Evolutionary conservation across 2,888 invertebrate species (phyloP), one percentile per base, ranked within the genome.

Genomic region (Meandrusa payeni): DNA sequence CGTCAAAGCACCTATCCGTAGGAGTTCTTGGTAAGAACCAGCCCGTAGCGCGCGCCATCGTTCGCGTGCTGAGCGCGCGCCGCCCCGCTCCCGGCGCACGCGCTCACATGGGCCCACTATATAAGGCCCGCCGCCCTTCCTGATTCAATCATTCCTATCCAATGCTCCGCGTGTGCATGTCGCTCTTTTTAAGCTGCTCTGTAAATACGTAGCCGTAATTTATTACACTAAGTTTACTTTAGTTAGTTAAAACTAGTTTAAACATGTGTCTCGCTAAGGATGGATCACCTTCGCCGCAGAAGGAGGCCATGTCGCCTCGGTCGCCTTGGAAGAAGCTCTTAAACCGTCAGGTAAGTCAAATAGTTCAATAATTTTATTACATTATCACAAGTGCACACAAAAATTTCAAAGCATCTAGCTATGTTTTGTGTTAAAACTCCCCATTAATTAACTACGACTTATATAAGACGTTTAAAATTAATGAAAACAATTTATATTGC

Each of bases 311-410:
- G 50, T 74, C 86, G 46, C 88, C 89, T 51, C 86, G 85, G 48
- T 89, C 90, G 44, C 90, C 90, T 42, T 90, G 89, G 88, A 82
- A 89, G 54, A 88, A 90, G 77, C 81, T 88, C 69, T 65, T 89
- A 49, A 86, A 76, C 55, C 80, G 83, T 70, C 90, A 89, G 89
- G 90, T 91, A 86, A 76, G 71, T 38, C 13, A n/a, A n/a, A n/a
- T n/a, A n/a, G n/a, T n/a, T n/a, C n/a, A n/a, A n/a, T n/a, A n/a
- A n/a, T n/a, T n/a, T n/a, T n/a, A n/a, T n/a, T n/a, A n/a, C n/a
- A n/a, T n/a, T n/a, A n/a, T n/a, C n/a, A n/a, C n/a, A n/a, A n/a
- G n/a, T n/a, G n/a, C n/a, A n/a, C n/a, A n/a, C n/a, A n/a, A n/a
- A n/a, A n/a, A n/a, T n/a, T n/a, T n/a, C n/a, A n/a, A n/a, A n/a